Conservation (phyloP, 2,113 vertebrate species). For the Verasper variegatus region DNA sequence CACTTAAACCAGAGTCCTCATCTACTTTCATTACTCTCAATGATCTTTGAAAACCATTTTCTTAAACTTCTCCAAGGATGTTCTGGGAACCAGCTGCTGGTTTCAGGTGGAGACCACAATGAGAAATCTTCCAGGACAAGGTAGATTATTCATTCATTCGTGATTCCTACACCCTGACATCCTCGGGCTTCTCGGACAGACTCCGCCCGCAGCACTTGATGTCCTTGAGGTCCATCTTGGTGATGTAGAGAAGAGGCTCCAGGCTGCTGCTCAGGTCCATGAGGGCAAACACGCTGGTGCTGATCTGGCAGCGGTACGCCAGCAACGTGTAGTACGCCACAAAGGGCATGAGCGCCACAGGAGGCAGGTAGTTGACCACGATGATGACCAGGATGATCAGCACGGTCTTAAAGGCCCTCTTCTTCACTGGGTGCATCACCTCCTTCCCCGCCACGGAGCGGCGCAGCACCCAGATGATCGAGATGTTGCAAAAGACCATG, state of each 20-base stretch:
- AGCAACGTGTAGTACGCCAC: conserved; percentile 63
- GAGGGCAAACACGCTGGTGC: conserved; percentile 71
- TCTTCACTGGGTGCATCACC: conserved; percentile 82
- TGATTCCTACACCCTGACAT: conserved; percentile 40
- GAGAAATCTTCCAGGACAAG: too few relatives aligned
- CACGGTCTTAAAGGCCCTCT: conserved; percentile 80
- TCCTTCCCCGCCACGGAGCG: conserved; percentile 78
- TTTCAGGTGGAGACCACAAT: too few relatives aligned
- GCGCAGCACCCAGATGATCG: conserved; percentile 80
- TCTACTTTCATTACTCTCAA: too few relatives aligned
- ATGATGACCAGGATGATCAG: conserved; percentile 77
- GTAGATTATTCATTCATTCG: neutral
- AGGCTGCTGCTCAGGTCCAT: conserved; percentile 84
- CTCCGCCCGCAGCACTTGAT: conserved; percentile 44
- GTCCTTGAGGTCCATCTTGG: conserved; percentile 67
- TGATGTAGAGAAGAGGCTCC: conserved; percentile 81
- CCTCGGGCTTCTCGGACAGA: neutral
- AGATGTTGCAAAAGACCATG: conserved; percentile 83
- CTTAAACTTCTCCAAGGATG: too few relatives aligned
- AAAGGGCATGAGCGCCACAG: conserved; percentile 80
- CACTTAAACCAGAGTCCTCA: too few relatives aligned
- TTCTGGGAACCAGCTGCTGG: too few relatives aligned
- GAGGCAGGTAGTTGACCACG: conserved; percentile 76
- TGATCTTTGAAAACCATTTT: too few relatives aligned
- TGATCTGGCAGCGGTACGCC: conserved; percentile 73